These are phyloP conservation scores for Cephus sareptanus DNA, from an alignment of 2,888 invertebrate species.

Conservation along the genomic window DNA sequence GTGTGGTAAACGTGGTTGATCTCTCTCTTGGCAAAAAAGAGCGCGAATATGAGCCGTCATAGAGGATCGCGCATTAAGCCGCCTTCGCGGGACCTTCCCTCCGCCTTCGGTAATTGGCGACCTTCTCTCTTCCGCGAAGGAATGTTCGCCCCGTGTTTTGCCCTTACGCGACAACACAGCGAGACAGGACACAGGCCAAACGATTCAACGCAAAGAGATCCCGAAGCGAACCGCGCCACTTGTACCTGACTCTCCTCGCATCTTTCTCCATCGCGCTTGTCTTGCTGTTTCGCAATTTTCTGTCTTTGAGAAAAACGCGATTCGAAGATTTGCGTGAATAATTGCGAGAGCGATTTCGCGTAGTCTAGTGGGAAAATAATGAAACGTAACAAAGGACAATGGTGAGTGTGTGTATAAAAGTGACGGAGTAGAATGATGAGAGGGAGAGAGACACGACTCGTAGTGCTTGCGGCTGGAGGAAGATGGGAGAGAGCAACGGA, in stretches of 20 bases:
- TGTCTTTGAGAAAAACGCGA: too few species aligned
- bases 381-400: too few species aligned
- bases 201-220: conserved; percentile 3
- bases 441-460: too few species aligned
- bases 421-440: too few species aligned
- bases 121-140: conserved; percentile 63
- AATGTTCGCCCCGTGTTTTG: conserved; percentile 52
- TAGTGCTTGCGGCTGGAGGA: background rate
- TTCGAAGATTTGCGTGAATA: too few species aligned
- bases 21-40: conserved; percentile 32
- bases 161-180: conserved; percentile 20
- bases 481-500: background rate
- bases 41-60: conserved; percentile 53
- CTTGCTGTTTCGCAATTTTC: too few species aligned
- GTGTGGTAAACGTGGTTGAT: too few species aligned
- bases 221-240: background rate
- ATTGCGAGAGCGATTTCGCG: too few species aligned
- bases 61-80: conserved; percentile 52
- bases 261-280: too few species aligned
- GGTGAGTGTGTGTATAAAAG: too few species aligned
- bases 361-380: too few species aligned
- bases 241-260: too few species aligned
- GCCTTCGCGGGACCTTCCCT: conserved; percentile 39
- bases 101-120: conserved; percentile 58
- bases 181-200: conserved; percentile 20